Evolutionary conservation across 1,140 invertebrate genomes (phyloP).

Genomic region (Drusus annulatus): DNA sequence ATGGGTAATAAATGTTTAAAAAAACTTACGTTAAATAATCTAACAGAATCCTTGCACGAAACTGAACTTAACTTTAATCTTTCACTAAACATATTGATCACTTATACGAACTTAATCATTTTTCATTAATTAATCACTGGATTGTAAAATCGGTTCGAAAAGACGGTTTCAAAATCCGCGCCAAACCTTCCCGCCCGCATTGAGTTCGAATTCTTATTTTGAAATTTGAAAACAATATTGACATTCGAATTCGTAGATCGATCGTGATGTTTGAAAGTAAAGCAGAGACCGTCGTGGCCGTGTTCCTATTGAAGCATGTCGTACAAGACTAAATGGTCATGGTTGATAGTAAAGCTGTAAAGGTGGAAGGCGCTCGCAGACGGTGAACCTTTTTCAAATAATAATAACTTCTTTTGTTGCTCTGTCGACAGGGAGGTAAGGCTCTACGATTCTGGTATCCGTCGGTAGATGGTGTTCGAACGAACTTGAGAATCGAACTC

Average conservation of each 20-base stretch:
- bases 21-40: conserved; percentile 4
- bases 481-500: not conserved
- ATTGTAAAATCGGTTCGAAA: too few species aligned
- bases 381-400: conserved; percentile 17
- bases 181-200: conserved; percentile 13
- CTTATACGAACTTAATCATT: not conserved
- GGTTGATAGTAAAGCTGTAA: not conserved
- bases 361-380: not conserved
- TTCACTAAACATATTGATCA: conserved; percentile 14
- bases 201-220: conserved; percentile 10
- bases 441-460: not conserved
- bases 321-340: conserved; percentile 7
- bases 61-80: not conserved
- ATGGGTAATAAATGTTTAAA: too few species aligned
- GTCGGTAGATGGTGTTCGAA: conserved; percentile 12
- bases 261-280: not conserved
- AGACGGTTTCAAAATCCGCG: conserved; percentile 15
- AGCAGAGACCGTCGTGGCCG: not conserved
- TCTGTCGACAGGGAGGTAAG: not conserved
- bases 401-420: not conserved
- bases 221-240: conserved; percentile 7
- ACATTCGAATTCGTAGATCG: not conserved
- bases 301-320: not conserved
- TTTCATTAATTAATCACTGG: not conserved
- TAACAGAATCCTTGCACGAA: not conserved